Base-by-base conservation (phyloP, 2,797 vertebrate species). In the Sylvilagus floridanus region DNA sequence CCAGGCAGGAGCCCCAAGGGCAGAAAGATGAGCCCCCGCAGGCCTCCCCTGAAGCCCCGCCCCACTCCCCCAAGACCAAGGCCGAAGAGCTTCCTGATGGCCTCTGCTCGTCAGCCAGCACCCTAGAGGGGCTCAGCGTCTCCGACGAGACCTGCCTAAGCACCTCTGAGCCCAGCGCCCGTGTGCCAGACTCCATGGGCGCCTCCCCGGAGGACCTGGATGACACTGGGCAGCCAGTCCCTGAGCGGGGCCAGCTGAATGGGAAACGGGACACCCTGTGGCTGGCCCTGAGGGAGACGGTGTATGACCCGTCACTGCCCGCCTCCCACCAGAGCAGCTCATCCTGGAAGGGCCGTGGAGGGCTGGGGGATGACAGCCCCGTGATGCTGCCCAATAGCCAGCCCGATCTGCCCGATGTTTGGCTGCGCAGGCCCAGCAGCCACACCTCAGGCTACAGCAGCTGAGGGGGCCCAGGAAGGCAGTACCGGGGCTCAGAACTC, bases 371-470 rank as follows among this genome's bases (percentile, higher is more conserved):
- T 0, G 98, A 98, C 35, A 98, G 98, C 65, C 98, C 99, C 0
- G 99, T 99, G 7, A 98, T 99, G 96, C 87, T 99, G 90, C 99
- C 99, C 16, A 99, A 99, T 98, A 99, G 99, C 97, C 99, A 99
- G 91, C 99, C 99, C 62, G 99, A 99, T 96, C 97, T 99, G 97
- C 99, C 99, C 0, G 99, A 99, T 1, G 99, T 99, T 24, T 99
- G 99, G 99, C 99, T 99, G 96, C 99, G 99, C 97, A 98, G 99
- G 97, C 98, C 98, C 5, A 98, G 97, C 4, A 98, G 98, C 90
- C 98, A 98, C 90, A 98, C 98, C 63, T 98, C 98, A 0, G 97
- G 98, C 37, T 98, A 98, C 86, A 98, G 98, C 95, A 98, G 98
- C 7, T 98, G 96, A 98, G 96, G 90, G 66, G 50, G 57, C 37